Evolutionary conservation across 2,888 invertebrate species (phyloP).

Genomic region (Gibbula magus): DNA sequence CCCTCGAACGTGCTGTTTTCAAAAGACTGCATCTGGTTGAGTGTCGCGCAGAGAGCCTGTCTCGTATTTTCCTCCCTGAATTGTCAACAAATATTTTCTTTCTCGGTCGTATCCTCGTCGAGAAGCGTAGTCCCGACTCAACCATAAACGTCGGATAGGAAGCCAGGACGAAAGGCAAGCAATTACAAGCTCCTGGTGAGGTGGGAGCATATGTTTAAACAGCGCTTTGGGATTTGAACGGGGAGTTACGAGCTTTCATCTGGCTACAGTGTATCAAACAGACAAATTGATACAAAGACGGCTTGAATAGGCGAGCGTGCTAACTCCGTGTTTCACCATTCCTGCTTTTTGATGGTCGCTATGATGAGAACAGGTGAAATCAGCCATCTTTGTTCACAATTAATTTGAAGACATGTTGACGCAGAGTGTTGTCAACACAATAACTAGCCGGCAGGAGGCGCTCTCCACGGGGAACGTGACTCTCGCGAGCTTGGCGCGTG

Average conservation of each 20-base stretch:
- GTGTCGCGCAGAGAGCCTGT: neutral
- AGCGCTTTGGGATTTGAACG: slow-evolving; percentile 7
- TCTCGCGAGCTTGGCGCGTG: slow-evolving; percentile 10
- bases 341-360: slow-evolving; percentile 8
- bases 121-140: neutral
- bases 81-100: slow-evolving; percentile 7
- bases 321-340: neutral
- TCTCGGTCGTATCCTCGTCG: neutral
- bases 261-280: slow-evolving; percentile 16
- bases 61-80: neutral
- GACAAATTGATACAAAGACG: slow-evolving; percentile 15
- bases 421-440: slow-evolving; percentile 22
- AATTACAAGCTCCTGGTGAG: neutral
- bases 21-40: neutral
- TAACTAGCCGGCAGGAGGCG: neutral
- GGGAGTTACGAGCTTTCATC: slow-evolving; percentile 6
- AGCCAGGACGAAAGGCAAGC: neutral
- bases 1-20: neutral
- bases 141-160: neutral
- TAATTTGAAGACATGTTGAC: slow-evolving; percentile 18
- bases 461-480: slow-evolving; percentile 17
- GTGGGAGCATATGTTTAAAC: slow-evolving; percentile 4
- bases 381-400: slow-evolving; percentile 22
- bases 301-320: slow-evolving; percentile 10
- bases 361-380: slow-evolving; percentile 19